Percentiles rank a stretch among this genome's conserved stretches.
Evolutionary conservation across 2,888 invertebrate genomes (phyloP).

Genomic region (Leptopilina myrica): DNA sequence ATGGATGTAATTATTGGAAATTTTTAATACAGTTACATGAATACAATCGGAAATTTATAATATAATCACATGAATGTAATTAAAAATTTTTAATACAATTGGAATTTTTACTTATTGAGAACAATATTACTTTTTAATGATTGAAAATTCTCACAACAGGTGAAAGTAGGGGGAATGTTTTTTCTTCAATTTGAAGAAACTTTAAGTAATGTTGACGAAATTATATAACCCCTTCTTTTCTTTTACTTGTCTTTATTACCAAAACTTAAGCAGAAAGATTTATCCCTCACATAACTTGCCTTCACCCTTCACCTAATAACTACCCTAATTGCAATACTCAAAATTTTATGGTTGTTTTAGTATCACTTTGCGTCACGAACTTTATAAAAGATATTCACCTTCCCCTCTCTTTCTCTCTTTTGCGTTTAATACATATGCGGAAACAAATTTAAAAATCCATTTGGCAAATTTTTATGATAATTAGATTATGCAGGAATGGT

Average conservation of each 20-base stretch:
- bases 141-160: too few relatives aligned
- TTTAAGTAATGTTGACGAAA: background rate
- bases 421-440: background rate
- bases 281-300: background rate
- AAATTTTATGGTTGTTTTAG: conserved; percentile 8
- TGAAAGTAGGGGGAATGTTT: background rate
- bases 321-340: conserved; percentile 15
- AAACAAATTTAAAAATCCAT: too few relatives aligned
- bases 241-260: background rate
- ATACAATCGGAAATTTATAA: too few relatives aligned
- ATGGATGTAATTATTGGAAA: too few relatives aligned
- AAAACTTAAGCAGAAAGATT: conserved; percentile 9
- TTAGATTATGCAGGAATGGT: too few relatives aligned
- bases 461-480: too few relatives aligned
- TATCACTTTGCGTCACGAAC: conserved; percentile 17
- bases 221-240: too few relatives aligned
- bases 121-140: too few relatives aligned
- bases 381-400: conserved; percentile 3
- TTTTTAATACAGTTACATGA: too few relatives aligned
- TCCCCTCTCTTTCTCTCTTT: background rate
- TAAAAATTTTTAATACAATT: too few relatives aligned
- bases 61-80: too few relatives aligned
- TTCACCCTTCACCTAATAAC: conserved; percentile 17
- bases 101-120: too few relatives aligned
- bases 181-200: background rate